A percentile compares a stretch with the other conserved stretches of the same genome.
phyloP scores from a whole-genome alignment of 64 coral and sea anemone genomes.

The Stichodactyla mertensii region DNA sequence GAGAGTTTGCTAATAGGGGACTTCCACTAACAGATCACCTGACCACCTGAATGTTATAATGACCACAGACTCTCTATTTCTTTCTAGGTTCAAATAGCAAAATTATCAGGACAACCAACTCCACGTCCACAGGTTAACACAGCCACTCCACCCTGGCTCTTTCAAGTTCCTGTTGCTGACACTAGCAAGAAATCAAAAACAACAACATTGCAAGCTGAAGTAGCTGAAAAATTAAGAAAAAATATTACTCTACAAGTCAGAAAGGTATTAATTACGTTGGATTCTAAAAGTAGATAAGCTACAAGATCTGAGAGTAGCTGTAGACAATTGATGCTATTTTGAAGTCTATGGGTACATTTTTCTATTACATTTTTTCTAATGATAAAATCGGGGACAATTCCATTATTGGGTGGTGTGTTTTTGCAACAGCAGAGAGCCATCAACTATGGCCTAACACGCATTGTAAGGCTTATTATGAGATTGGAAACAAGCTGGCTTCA shows the following conservation, averaged over 20 bases:
- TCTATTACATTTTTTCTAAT: too few relatives aligned
- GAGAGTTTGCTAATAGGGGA: neutral
- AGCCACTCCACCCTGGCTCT: constrained; percentile 46
- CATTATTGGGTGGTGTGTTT: too few relatives aligned
- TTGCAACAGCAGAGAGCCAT: too few relatives aligned
- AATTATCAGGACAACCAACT: constrained; percentile 45
- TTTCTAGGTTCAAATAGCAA: constrained; percentile 52
- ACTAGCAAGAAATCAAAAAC: neutral
- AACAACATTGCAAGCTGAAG: neutral
- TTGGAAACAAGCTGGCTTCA: too few relatives aligned
- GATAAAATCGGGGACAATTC: too few relatives aligned
- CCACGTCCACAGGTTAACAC: constrained; percentile 32
- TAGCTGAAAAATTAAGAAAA: constrained; percentile 1
- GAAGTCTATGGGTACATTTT: too few relatives aligned
- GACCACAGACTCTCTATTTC: neutral
- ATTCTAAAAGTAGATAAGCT: neutral
- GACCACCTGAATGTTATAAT: neutral
- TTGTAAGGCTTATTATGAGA: too few relatives aligned
- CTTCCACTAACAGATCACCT: neutral
- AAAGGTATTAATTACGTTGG: neutral
- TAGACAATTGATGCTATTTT: too few relatives aligned
- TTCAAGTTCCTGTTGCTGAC: constrained; percentile 29
- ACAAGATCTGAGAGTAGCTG: too few relatives aligned
- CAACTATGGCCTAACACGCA: too few relatives aligned
- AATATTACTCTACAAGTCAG: constrained; percentile 6